phyloP scores from a whole-genome alignment of 37 sponge, comb jelly and placozoan genomes.

The Lycopodina hypogea region DNA sequence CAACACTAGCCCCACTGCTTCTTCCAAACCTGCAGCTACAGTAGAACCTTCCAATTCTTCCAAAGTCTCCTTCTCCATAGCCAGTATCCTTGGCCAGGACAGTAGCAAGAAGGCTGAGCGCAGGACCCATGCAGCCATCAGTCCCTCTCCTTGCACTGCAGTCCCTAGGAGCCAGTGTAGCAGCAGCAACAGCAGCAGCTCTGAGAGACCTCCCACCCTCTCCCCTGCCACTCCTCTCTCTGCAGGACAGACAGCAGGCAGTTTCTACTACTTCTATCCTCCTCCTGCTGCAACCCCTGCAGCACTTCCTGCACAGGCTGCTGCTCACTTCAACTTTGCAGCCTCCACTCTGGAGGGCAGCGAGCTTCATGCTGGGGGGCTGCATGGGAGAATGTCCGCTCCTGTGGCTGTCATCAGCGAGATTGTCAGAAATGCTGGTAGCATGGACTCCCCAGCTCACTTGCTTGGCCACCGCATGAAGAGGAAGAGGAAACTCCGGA shows the following conservation, averaged over 20 bases:
- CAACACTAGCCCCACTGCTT: background rate
- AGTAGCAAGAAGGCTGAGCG: background rate
- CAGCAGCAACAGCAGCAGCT: background rate
- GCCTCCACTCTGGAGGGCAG: background rate
- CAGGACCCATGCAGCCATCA: background rate
- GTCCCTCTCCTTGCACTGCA: background rate
- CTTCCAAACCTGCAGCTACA: background rate
- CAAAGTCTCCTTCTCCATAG: conserved; percentile 59
- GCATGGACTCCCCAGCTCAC: conserved; percentile 4
- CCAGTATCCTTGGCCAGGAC: conserved; percentile 44
- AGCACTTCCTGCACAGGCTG: background rate
- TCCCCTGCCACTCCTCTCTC: conserved; percentile 44
- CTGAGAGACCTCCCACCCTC: background rate
- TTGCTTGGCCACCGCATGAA: conserved; percentile 36
- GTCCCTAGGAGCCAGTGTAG: background rate
- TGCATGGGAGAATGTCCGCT: conserved; percentile 20
- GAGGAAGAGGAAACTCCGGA: conserved; percentile 83
- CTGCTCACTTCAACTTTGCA: conserved; percentile 11
- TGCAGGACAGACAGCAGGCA: conserved; percentile 8
- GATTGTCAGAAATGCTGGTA: conserved; percentile 36
- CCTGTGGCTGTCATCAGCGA: conserved; percentile 54
- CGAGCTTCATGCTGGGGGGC: conserved; percentile 11
- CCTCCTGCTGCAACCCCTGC: conserved; percentile 9
- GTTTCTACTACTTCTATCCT: conserved; percentile 34
- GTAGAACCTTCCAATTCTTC: background rate